Base-by-base conservation (phyloP, 2,888 invertebrate genomes). In the Thera britannica region DNA sequence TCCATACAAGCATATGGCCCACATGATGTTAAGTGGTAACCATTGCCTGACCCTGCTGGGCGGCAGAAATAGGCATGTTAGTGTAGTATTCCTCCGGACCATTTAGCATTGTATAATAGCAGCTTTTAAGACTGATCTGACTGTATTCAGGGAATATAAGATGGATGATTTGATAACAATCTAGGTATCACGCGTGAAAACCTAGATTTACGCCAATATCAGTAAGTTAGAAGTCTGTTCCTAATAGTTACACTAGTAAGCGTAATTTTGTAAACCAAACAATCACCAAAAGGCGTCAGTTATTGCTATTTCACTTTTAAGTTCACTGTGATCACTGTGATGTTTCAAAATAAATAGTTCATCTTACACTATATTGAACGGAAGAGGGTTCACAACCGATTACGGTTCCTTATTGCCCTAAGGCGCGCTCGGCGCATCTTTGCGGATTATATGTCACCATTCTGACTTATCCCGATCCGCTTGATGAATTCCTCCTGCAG, bases 401-500 rank as follows among this genome's bases (percentile, higher is more conserved):
- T 87, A 86, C 93, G 92, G 90, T 91, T 90, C 78, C 90, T 90
- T 85, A 92, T 76, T 84, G 92, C 92, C 89, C 88, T 88, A 80
- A 92, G 92, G 86, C 93, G 93, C 93, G 90, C 92, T 62, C 92
- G 90, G 92, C 93, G 93, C 92, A 75, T 82, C 83, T 86, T 90
- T 76, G 87, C 87, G 90, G 91, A 92, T 93, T 93, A 94, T 86
- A 94, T 93, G 73, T 94, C 94, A 35, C 94, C 94, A 79, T 94
- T 94, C 85, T 94, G 94, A 87, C 93, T 93, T 70, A 94, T 93
- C 70, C 94, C 94, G 4, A 94, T 93, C 77, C 94, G 83, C 87
- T 94, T 94, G 79, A 94, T 93, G 82, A 94, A 94, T 69, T 94
- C 94, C 71, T 94, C 94, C 71, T 94, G 94, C 11, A 94, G 86